A percentile compares a stretch with the other conserved stretches of the same genome.
Conservation (phyloP, 2,888 invertebrate species). For the Siphlonurus alternatus region DNA sequence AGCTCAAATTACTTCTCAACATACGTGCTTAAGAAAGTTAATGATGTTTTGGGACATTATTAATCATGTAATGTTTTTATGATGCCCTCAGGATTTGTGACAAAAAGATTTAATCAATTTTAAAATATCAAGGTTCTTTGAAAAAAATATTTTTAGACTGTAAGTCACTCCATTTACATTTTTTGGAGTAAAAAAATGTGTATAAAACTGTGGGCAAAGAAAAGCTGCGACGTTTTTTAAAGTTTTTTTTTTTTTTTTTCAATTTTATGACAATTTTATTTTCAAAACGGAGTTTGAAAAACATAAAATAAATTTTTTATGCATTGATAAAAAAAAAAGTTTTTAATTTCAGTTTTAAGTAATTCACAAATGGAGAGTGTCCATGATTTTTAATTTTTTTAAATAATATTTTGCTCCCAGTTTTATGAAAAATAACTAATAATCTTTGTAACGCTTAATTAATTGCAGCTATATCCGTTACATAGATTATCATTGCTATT, state of each 20-base stretch:
- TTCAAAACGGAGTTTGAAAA: neutral
- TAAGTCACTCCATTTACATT: neutral
- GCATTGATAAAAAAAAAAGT: neutral
- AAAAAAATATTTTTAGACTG: neutral
- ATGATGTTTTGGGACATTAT: no score
- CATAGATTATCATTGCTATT: neutral
- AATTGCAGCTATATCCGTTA: neutral
- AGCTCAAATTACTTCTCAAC: slow-evolving; percentile 1
- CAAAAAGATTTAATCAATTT: no score
- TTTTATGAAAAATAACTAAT: neutral
- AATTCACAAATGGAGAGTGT: neutral
- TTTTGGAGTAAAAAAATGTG: neutral
- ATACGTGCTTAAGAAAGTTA: neutral
- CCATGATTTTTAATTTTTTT: neutral
- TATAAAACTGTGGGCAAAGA: neutral
- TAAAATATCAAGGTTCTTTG: no score
- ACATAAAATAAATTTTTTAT: no score
- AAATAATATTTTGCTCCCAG: neutral
- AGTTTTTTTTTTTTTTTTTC: neutral
- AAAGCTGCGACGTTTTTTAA: neutral
- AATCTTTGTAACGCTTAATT: neutral
- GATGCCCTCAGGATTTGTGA: no score
- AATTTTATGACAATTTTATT: neutral
- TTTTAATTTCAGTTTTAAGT: no score
- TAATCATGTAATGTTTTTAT: no score